Percentiles rank a stretch among this genome's conserved stretches.
These are phyloP conservation scores for Gallinago media DNA, from an alignment of 2,113 vertebrate species.

Conservation along the genomic window DNA sequence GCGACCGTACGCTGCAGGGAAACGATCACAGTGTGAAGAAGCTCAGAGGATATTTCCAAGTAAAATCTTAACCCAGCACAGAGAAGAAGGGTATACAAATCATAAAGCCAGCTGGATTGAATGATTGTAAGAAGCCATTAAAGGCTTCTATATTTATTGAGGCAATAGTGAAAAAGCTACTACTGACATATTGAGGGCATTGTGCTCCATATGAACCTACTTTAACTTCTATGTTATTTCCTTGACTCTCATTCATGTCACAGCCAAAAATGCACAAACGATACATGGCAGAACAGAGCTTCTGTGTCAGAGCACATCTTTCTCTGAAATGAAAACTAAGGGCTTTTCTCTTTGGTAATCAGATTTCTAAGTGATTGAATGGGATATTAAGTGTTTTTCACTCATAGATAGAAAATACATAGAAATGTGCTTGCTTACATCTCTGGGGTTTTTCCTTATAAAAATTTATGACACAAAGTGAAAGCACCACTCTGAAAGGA, in stretches of 20 bases:
- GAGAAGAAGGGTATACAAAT: not conserved
- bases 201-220: not conserved
- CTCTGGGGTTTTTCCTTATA: not conserved
- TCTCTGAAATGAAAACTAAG: not conserved
- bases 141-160: slow-evolving; percentile 21
- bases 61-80: not conserved
- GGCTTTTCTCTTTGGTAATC: not conserved
- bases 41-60: not conserved
- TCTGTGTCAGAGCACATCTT: not conserved
- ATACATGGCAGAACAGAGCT: not conserved
- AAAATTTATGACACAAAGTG: not conserved
- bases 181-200: slow-evolving; percentile 1
- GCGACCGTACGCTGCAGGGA: not conserved
- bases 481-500: not conserved
- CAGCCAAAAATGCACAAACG: not conserved
- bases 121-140: not conserved
- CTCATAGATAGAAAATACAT: not conserved
- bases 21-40: not conserved
- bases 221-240: slow-evolving; percentile 5
- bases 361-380: not conserved
- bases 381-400: not conserved
- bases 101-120: not conserved
- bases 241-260: not conserved
- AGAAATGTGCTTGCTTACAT: not conserved
- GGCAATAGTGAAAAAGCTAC: not conserved